phyloP scores from a whole-genome alignment of 2,113 vertebrate genomes.

The Ornithorhynchus anatinus region DNA sequence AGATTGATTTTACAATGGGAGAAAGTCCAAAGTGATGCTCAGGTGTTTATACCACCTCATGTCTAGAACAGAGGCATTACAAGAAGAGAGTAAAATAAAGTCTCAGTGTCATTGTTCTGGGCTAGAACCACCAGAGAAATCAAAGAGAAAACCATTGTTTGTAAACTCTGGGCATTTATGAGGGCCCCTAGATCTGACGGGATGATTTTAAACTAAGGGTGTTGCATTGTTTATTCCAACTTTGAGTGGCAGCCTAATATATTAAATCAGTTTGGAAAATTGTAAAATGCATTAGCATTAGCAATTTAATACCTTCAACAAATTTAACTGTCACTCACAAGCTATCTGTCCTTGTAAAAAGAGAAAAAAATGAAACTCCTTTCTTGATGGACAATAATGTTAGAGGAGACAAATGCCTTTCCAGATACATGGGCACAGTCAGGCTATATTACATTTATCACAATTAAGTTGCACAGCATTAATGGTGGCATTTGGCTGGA shows the following conservation, averaged over 20 bases:
- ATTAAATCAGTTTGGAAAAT: constrained; percentile 81
- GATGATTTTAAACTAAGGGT: constrained; percentile 68
- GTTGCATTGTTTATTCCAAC: constrained; percentile 75
- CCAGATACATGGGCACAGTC: constrained; percentile 11
- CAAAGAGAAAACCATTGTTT: constrained; percentile 63
- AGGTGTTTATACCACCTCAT: constrained; percentile 57
- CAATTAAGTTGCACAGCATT: constrained; percentile 65
- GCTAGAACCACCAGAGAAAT: constrained; percentile 37
- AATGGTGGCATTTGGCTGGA: constrained; percentile 52
- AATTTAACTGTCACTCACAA: constrained; percentile 80
- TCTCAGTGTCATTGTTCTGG: constrained; percentile 31
- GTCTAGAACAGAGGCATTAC: constrained; percentile 26
- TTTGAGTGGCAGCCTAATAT: constrained; percentile 82
- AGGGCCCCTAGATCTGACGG: constrained; percentile 64
- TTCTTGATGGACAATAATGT: constrained; percentile 61
- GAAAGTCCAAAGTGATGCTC: constrained; percentile 31
- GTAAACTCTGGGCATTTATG: constrained; percentile 71
- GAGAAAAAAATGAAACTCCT: constrained; percentile 50
- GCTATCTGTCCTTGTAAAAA: constrained; percentile 69
- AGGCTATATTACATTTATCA: constrained; percentile 60
- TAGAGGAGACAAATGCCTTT: constrained; percentile 58
- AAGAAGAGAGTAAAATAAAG: constrained; percentile 65
- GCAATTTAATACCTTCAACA: constrained; percentile 80
- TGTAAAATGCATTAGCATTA: constrained; percentile 78
- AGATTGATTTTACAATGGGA: constrained; percentile 38